Evolutionary conservation across 2,888 invertebrate species (phyloP), one percentile per base, ranked within the genome.

Genomic region (Heterodera filipjevi): DNA sequence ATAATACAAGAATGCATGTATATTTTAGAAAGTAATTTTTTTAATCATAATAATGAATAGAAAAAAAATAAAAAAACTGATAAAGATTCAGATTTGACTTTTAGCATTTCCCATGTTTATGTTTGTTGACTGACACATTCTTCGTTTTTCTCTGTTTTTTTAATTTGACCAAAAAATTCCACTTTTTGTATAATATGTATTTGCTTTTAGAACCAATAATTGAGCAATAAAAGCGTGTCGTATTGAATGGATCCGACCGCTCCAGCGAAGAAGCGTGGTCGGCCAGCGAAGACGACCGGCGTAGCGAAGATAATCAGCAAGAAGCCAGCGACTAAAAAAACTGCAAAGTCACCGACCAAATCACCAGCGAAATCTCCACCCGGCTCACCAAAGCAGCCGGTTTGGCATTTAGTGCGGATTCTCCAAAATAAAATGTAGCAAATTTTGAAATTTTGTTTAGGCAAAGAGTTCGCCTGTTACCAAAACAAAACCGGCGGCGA

Each of bases 211-310:
- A 16, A 53, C 5, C 16, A 53, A 22, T 53, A 16, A 22, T 59
- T 59, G 22, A 49, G 59, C 59, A 27, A 59, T 22, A 59, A 59
- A 6, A 59, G 6, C n/a, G 8, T 8, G 6, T 59, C 22, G 27
- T 27, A 59, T 27, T 27, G 10, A 59, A 73, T 73, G 73, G 64
- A 73, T 49, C n/a, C 73, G 22, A 22, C 59, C 33, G 73, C 73
- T 73, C 73, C 19, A 27, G 22, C 32, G 44, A 73, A 46, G 49
- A 73, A 44, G 27, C 73, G 73, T 3, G 73, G 73, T 12, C 73
- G 73, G 27, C 73, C 73, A 27, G 35, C 49, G 30, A 73, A 73
- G 35, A n/a, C 44, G 35, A n/a, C n/a, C 27, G 59, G 59, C n/a
- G 59, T 27, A 27, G 27, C 27, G 1, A 59, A 59, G 27, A 27